Evolutionary conservation across 2,113 vertebrate species (phyloP).

Genomic region (Pangasianodon gigas): DNA sequence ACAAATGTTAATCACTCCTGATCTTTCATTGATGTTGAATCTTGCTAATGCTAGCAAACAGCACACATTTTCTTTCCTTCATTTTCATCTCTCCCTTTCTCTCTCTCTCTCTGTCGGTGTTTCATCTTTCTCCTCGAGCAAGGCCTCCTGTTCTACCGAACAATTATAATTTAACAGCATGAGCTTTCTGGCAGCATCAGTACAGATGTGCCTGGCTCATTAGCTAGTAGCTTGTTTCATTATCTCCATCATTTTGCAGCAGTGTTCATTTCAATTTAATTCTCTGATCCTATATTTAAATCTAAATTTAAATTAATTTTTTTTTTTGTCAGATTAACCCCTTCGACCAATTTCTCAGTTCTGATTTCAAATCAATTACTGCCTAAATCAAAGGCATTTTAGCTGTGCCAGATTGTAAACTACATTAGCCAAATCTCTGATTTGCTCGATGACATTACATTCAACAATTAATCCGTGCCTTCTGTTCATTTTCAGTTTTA

Average conservation of each 20-base stretch:
- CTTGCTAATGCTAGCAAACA: background rate
- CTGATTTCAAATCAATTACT: background rate
- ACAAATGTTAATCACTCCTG: slow-evolving; percentile 14
- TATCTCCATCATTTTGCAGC: slow-evolving; percentile 65
- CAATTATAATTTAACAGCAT: slow-evolving; percentile 58
- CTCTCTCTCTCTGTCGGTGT: background rate
- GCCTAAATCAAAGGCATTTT: background rate
- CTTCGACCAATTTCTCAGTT: background rate
- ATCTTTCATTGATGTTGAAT: background rate
- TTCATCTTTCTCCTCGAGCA: slow-evolving; percentile 47
- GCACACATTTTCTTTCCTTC: background rate
- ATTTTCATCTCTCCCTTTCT: background rate
- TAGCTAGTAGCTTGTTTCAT: slow-evolving; percentile 64
- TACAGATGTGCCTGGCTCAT: slow-evolving; percentile 67
- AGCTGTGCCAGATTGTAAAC: background rate
- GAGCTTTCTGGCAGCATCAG: slow-evolving; percentile 56
- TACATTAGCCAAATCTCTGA: background rate
- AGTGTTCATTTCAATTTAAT: slow-evolving; percentile 66
- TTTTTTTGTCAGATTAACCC: background rate
- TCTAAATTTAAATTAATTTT: background rate
- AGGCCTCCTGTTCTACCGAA: slow-evolving; percentile 35
- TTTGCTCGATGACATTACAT: background rate
- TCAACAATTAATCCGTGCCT: background rate
- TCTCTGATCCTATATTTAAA: slow-evolving; percentile 59
- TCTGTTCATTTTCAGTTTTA: background rate